Evolutionary conservation across 2,797 vertebrate genomes (phyloP).

Genomic region (Galago senegalensis): DNA sequence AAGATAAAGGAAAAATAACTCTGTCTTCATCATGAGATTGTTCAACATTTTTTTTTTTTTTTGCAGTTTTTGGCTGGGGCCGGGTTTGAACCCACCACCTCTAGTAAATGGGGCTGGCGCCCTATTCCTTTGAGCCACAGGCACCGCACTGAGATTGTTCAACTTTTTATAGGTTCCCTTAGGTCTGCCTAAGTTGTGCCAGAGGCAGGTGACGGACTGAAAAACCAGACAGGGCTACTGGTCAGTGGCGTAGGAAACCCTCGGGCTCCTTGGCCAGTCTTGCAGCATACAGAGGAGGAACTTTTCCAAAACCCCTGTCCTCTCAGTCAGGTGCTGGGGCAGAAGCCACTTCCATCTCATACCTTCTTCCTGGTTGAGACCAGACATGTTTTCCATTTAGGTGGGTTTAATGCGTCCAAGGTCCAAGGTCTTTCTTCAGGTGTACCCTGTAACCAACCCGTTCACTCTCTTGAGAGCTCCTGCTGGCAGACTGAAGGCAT

Average conservation of each 20-base stretch:
- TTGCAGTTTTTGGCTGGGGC: no score
- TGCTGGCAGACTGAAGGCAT: neutral
- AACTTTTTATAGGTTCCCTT: neutral
- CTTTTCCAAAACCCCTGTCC: neutral
- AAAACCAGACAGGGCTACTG: neutral
- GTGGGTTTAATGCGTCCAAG: neutral
- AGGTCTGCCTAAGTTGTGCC: neutral
- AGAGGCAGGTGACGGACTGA: neutral
- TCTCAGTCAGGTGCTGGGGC: neutral
- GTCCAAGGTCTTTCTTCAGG: neutral
- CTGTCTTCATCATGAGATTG: neutral
- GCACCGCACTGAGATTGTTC: neutral
- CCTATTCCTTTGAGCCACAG: no score
- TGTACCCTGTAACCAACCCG: neutral
- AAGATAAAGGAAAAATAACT: neutral
- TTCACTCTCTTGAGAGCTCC: neutral
- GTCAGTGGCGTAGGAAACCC: rapidly evolving
- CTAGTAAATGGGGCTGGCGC: no score
- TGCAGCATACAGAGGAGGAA: neutral
- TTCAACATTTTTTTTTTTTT: neutral
- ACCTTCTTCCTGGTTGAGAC: neutral
- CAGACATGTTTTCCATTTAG: neutral
- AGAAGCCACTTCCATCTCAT: neutral
- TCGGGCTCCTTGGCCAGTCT: neutral
- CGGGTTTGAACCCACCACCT: no score